Evolutionary conservation across 2,888 invertebrate genomes (phyloP).

Genomic region (Petrolisthes manimaculis): DNA sequence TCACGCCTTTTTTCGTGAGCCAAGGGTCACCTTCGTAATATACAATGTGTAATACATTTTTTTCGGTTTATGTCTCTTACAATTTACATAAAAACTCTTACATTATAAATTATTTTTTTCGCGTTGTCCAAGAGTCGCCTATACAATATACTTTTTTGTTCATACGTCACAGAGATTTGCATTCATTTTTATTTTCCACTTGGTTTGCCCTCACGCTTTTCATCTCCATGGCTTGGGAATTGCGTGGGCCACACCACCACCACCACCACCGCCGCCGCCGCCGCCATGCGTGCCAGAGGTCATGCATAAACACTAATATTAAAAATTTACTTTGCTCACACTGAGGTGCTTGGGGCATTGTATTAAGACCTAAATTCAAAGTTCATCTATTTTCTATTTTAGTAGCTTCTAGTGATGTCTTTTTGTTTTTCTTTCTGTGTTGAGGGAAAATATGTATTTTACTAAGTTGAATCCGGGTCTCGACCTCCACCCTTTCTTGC

Average conservation of each 20-base stretch:
- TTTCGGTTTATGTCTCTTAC: too few relatives aligned
- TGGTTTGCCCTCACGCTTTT: neutral
- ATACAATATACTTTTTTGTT: neutral
- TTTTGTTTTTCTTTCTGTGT: neutral
- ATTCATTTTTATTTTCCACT: neutral
- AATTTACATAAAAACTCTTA: neutral
- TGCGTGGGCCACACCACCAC: neutral
- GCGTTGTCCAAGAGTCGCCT: neutral
- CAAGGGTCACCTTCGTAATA: too few relatives aligned
- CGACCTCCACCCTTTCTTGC: slow-evolving; percentile 25
- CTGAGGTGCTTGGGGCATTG: neutral
- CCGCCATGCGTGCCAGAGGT: neutral
- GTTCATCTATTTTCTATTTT: neutral
- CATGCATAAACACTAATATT: neutral
- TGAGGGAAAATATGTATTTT: neutral
- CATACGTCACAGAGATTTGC: too few relatives aligned
- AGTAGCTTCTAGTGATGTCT: neutral
- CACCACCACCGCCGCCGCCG: neutral
- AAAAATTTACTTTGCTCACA: neutral
- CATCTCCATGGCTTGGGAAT: neutral
- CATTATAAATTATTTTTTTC: neutral
- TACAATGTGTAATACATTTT: too few relatives aligned
- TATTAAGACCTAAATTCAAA: neutral
- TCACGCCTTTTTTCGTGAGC: too few relatives aligned
- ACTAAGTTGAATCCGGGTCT: slow-evolving; percentile 18